Evolutionary conservation across 2,797 vertebrate genomes (phyloP).

Genomic region (Darevskia mixta): DNA sequence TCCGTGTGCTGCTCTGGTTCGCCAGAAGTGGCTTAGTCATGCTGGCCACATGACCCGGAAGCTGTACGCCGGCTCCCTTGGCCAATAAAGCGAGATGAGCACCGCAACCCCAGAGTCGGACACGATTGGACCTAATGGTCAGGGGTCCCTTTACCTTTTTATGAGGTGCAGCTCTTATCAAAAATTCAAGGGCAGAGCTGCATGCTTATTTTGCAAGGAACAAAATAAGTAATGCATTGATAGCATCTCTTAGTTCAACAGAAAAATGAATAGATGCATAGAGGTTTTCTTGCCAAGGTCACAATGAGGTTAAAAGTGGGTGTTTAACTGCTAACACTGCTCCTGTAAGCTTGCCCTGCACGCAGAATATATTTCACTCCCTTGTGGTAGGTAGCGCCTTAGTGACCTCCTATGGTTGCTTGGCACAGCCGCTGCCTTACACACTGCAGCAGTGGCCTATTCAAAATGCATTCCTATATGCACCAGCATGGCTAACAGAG

Average conservation of each 20-base stretch:
- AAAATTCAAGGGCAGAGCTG: not conserved
- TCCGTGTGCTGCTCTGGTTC: too few species aligned
- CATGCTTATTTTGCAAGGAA: not conserved
- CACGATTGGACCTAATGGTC: too few species aligned
- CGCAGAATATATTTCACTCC: accelerated
- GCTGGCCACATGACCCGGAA: too few species aligned
- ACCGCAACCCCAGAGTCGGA: too few species aligned
- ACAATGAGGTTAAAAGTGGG: not conserved
- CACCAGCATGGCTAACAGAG: accelerated
- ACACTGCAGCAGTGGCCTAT: accelerated
- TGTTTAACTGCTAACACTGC: not conserved
- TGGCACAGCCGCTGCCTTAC: not conserved
- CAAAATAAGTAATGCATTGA: not conserved
- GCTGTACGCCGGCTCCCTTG: too few species aligned
- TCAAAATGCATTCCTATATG: not conserved
- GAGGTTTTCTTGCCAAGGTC: not conserved
- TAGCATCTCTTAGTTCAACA: not conserved
- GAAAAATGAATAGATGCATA: not conserved
- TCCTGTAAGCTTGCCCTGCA: not conserved
- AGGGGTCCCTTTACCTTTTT: too few species aligned
- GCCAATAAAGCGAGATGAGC: too few species aligned
- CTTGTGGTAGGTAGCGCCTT: constrained; percentile 1
- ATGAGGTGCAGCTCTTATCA: not conserved
- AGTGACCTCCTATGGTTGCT: constrained; percentile 63
- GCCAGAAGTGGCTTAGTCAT: too few species aligned